These are phyloP conservation scores for Sula dactylatra DNA, from an alignment of 2,113 vertebrate genomes.

Conservation along the genomic window DNA sequence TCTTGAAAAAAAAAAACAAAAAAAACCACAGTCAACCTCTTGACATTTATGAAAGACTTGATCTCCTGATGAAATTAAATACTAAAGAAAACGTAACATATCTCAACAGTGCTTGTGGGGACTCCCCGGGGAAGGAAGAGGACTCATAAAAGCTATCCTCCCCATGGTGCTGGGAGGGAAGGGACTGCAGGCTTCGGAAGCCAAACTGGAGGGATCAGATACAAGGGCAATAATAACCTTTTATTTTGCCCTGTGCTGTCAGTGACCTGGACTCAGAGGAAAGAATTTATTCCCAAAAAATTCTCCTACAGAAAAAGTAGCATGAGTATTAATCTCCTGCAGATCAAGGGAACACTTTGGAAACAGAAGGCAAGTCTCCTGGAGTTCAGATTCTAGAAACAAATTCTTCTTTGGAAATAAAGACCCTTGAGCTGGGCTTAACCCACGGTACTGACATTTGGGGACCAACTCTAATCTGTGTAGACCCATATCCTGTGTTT, in stretches of 20 bases:
- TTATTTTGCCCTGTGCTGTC: neutral
- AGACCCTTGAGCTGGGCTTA: neutral
- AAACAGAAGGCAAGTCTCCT: neutral
- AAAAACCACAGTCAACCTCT: neutral
- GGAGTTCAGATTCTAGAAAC: neutral
- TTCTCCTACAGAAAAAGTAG: neutral
- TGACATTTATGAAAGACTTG: neutral
- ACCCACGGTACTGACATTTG: neutral
- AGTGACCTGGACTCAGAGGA: neutral
- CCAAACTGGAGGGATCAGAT: neutral
- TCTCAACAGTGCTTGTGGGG: neutral
- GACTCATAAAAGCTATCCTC: neutral
- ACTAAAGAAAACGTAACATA: neutral
- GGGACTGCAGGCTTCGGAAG: neutral
- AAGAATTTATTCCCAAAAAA: neutral
- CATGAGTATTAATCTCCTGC: neutral
- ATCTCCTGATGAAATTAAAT: neutral
- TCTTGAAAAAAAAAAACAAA: neutral
- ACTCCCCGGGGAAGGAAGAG: neutral
- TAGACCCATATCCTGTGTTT: neutral
- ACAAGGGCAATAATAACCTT: neutral
- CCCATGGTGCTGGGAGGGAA: neutral
- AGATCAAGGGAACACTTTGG: neutral
- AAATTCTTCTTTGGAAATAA: neutral
- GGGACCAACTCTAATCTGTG: neutral